Conservation (phyloP, 1,140 invertebrate genomes). For the Augochlora pura region DNA sequence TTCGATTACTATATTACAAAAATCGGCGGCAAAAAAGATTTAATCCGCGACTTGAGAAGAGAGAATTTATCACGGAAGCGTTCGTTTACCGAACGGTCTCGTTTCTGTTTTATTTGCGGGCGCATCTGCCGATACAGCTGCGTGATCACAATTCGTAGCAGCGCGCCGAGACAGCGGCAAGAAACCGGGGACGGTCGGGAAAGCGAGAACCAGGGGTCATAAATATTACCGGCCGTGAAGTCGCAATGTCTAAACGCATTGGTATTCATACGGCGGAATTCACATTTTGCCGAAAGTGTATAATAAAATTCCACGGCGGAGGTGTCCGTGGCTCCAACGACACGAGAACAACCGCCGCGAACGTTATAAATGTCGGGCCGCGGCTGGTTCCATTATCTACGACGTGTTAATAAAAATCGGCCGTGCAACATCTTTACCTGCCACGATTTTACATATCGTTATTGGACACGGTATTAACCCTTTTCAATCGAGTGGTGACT, state of each 20-base stretch:
- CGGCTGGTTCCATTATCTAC: background rate
- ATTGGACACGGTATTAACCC: no score
- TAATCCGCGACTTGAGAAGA: background rate
- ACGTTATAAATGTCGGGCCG: conserved; percentile 13
- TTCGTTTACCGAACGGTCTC: background rate
- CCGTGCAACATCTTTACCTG: background rate
- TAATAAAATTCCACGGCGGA: conserved; percentile 38
- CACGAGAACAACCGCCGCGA: background rate
- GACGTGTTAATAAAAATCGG: conserved; percentile 27
- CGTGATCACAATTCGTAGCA: background rate
- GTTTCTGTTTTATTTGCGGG: background rate
- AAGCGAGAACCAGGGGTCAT: background rate
- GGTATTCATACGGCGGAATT: conserved; percentile 35
- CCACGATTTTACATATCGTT: no score
- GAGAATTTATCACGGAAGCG: background rate
- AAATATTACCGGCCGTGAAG: conserved; percentile 31
- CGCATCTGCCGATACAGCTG: background rate
- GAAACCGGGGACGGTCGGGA: background rate
- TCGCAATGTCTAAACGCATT: conserved; percentile 35
- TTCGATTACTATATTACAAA: no score
- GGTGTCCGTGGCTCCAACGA: background rate
- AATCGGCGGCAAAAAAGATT: background rate
- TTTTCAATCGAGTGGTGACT: no score
- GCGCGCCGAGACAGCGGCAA: background rate
- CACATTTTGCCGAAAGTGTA: conserved; percentile 40